Evolutionary conservation across 2,888 invertebrate genomes (phyloP).

Genomic region (Agriopis aurantiaria): DNA sequence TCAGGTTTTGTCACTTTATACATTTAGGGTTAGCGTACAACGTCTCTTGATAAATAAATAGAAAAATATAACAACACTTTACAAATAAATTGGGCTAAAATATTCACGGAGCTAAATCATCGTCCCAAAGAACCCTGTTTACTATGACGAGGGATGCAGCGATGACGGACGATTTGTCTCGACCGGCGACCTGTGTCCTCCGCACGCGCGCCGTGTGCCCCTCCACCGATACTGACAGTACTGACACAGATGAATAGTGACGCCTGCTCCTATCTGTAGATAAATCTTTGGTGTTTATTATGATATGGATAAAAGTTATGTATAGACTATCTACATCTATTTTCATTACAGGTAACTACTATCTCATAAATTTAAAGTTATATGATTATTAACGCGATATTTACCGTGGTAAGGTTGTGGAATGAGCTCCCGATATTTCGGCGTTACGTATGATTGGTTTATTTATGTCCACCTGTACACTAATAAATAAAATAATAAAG

Average conservation of each 20-base stretch:
- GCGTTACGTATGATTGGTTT: no score
- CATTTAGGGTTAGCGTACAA: background rate
- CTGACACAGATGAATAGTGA: constrained; percentile 7
- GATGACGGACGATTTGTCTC: constrained; percentile 32
- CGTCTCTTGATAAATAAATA: background rate
- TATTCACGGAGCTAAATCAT: constrained; percentile 10
- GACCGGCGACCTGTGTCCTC: constrained; percentile 18
- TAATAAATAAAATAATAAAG: no score
- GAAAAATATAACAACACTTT: background rate
- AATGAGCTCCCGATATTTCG: no score
- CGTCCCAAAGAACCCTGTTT: background rate
- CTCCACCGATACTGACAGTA: background rate
- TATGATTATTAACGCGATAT: no score
- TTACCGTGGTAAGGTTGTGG: no score
- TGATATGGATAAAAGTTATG: no score
- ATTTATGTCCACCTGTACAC: no score
- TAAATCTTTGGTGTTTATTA: background rate
- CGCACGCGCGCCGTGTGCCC: constrained; percentile 15
- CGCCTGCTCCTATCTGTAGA: background rate
- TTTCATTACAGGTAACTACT: no score
- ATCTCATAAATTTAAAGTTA: no score
- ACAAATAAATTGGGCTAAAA: constrained; percentile 1
- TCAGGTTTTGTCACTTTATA: background rate
- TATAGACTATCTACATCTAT: no score
- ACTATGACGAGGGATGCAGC: constrained; percentile 25